Conservation (phyloP, 2,797 vertebrate species). For the Pelobates cultripes region DNA sequence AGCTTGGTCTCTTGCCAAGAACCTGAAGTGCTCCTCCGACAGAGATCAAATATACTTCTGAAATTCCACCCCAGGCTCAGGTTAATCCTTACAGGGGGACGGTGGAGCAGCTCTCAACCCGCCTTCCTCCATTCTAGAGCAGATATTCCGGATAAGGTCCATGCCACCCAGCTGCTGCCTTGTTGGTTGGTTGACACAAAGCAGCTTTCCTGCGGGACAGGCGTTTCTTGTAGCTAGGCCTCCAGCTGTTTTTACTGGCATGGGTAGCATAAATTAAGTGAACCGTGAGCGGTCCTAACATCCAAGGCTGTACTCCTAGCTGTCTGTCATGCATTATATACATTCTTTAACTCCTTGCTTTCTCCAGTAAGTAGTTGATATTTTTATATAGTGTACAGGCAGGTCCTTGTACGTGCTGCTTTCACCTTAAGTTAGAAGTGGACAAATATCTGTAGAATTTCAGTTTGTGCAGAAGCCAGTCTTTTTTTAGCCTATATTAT, state of each 20-base stretch:
- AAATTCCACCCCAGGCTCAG: constrained; percentile 55
- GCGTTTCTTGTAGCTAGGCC: constrained; percentile 41
- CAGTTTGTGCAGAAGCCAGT: no score
- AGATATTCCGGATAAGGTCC: constrained; percentile 38
- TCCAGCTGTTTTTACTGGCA: constrained; percentile 54
- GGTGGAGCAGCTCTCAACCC: constrained; percentile 35
- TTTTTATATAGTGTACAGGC: no score
- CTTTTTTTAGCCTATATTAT: no score
- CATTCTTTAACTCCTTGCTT: constrained; percentile 31
- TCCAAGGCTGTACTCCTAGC: constrained; percentile 19
- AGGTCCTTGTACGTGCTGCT: no score
- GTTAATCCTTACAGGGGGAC: constrained; percentile 49
- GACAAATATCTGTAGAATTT: no score
- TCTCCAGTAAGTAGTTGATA: neutral
- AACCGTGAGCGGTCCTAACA: constrained; percentile 35
- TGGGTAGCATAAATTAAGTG: constrained; percentile 26
- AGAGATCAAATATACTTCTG: constrained; percentile 56
- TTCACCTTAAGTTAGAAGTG: no score
- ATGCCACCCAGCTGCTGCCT: constrained; percentile 53
- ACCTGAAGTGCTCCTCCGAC: constrained; percentile 49
- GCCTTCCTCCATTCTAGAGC: constrained; percentile 32
- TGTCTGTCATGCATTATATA: constrained; percentile 14
- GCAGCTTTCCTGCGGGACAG: constrained; percentile 28
- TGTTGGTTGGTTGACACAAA: constrained; percentile 32
- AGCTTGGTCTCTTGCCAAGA: constrained; percentile 51